Base-by-base conservation (phyloP, 2,888 invertebrate genomes). In the Meta bourneti region DNA sequence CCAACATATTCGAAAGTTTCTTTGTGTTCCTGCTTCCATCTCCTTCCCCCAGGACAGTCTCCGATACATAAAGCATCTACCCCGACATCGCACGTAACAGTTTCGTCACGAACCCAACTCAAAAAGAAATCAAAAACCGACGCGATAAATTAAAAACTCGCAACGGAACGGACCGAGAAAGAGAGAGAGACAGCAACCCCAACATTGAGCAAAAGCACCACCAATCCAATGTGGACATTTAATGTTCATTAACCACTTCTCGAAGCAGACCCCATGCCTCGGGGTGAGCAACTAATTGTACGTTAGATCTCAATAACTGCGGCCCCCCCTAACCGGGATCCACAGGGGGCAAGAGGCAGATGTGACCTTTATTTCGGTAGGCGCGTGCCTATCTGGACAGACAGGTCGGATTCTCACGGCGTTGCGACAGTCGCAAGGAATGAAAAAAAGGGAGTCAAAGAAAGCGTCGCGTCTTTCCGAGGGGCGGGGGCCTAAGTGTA, bases 311-410 rank as follows among this genome's bases (percentile, higher is more conserved):
- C 80, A 88, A 80, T 88, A 79, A 75, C 9, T 49, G 49, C 49
- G 54, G 54, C 34, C 49, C 20, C 79, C 79, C 61, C 82, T 49
- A 1, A 16, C 13, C 51, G 16, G 51, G 11, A 48, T 80, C 2
- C 16, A n/a, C 52, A 54, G 78, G 89, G 72, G 78, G 8, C 34
- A 20, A 54, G 49, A 71, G 91, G 87, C 88, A 88, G 91, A 78
- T 91, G 91, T 91, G 91, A 88, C 91, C 91, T 88, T 88, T 88
- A 82, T 88, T 89, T 78, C 69, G 61, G 69, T n/a, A 19, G 83
- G 72, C 87, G 61, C 82, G 82, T 80, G 82, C 80, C 87, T 86
- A 34, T 4, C 34, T 34, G 34, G 34, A 34, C 34, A 34, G 34
- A 34, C 34, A 9, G 69, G 72, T 69, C 13, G 71, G 52, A 69